Percentiles rank a stretch among this genome's conserved stretches.
phyloP scores from a whole-genome alignment of 2,113 vertebrate species.

The Mobula birostris region DNA sequence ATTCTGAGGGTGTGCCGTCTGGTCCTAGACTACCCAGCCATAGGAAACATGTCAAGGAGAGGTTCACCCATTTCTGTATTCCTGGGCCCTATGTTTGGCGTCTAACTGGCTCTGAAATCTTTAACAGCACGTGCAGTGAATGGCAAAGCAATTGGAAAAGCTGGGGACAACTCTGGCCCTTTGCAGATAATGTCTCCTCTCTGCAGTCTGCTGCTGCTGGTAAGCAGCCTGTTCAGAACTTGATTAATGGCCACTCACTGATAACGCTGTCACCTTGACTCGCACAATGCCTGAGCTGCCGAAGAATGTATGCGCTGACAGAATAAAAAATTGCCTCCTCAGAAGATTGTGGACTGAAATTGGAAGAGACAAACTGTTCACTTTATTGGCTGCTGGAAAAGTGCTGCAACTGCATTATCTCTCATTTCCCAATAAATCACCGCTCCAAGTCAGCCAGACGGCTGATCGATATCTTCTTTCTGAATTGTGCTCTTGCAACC shows the following conservation, averaged over 20 bases:
- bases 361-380: constrained; percentile 51
- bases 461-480: constrained; percentile 9
- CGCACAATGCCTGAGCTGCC: neutral
- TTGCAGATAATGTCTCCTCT: neutral
- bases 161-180: neutral
- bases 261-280: neutral
- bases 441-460: neutral
- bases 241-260: neutral
- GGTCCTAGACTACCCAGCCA: no score
- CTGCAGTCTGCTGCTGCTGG: neutral
- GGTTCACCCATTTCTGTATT: neutral
- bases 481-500: neutral
- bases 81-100: neutral
- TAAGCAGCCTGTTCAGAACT: neutral
- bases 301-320: constrained; percentile 46
- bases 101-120: neutral
- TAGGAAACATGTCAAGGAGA: neutral
- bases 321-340: constrained; percentile 52
- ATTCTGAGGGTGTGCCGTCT: no score
- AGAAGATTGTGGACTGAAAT: constrained; percentile 24
- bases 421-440: constrained; percentile 42
- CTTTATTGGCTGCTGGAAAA: constrained; percentile 46
- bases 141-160: neutral
- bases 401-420: constrained; percentile 48
- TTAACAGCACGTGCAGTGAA: neutral